Evolutionary conservation across 2,797 vertebrate genomes (phyloP).

Genomic region (Malurus leucopterus): DNA sequence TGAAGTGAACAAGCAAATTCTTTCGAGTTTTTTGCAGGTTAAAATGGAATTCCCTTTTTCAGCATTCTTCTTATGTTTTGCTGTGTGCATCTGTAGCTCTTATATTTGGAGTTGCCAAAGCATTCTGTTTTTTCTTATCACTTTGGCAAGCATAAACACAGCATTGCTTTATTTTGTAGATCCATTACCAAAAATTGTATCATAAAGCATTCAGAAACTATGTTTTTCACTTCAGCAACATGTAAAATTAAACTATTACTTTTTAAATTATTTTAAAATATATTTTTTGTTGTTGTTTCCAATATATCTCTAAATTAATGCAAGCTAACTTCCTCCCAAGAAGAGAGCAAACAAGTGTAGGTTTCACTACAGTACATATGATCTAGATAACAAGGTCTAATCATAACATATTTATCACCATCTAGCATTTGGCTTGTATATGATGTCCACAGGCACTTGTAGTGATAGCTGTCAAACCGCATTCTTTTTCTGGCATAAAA

Average conservation of each 20-base stretch:
- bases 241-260: background rate
- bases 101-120: background rate
- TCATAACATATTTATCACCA: constrained; percentile 57
- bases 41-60: background rate
- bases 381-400: constrained; percentile 52
- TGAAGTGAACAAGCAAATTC: background rate
- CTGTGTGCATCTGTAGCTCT: background rate
- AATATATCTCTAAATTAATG: background rate
- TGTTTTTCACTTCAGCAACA: background rate
- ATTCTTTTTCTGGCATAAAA: constrained; percentile 49
- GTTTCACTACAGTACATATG: constrained; percentile 13
- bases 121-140: background rate
- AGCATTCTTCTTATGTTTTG: background rate
- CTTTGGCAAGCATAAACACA: background rate
- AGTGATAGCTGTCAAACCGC: constrained; percentile 62
- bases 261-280: background rate
- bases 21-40: background rate
- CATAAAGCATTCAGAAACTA: background rate
- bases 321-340: background rate
- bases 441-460: constrained; percentile 63
- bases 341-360: constrained; percentile 35
- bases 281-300: background rate
- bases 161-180: background rate
- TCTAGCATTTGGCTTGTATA: constrained; percentile 49
- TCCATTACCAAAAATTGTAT: background rate